Evolutionary conservation across 2,888 invertebrate species (phyloP).

Genomic region (Oxyscelio sp.): DNA sequence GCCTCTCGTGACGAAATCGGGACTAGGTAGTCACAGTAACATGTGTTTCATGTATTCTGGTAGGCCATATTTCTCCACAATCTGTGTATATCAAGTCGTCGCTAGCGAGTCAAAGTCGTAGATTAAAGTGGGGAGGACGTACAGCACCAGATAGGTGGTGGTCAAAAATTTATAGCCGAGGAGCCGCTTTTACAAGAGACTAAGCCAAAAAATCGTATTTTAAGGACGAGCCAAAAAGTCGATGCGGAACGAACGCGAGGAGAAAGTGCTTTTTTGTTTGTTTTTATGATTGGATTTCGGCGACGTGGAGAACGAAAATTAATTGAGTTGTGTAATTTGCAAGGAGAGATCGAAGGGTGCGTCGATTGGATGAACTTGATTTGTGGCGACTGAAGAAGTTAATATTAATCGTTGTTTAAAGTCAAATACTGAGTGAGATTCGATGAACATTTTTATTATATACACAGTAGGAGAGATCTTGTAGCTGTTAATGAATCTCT

Average conservation of each 20-base stretch:
- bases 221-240: conserved; percentile 34
- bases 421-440: background rate
- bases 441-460: background rate
- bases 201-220: conserved; percentile 55
- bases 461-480: too few species aligned
- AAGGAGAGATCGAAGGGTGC: conserved; percentile 34
- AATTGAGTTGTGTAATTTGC: conserved; percentile 58
- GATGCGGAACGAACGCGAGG: background rate
- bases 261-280: conserved; percentile 34
- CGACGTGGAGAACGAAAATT: conserved; percentile 53
- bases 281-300: conserved; percentile 67
- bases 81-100: conserved; percentile 73
- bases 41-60: conserved; percentile 64
- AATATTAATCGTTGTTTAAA: conserved; percentile 39
- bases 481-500: too few species aligned
- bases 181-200: conserved; percentile 41
- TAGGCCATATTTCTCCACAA: conserved; percentile 70
- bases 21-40: conserved; percentile 55
- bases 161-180: conserved; percentile 68
- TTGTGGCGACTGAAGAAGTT: conserved; percentile 31
- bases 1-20: conserved; percentile 49
- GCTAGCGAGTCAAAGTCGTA: conserved; percentile 72
- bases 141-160: conserved; percentile 57
- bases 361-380: conserved; percentile 54
- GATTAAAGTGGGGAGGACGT: conserved; percentile 72